These are phyloP conservation scores for Sminthurinus signatus DNA, from an alignment of 1,140 invertebrate genomes.

Conservation along the genomic window DNA sequence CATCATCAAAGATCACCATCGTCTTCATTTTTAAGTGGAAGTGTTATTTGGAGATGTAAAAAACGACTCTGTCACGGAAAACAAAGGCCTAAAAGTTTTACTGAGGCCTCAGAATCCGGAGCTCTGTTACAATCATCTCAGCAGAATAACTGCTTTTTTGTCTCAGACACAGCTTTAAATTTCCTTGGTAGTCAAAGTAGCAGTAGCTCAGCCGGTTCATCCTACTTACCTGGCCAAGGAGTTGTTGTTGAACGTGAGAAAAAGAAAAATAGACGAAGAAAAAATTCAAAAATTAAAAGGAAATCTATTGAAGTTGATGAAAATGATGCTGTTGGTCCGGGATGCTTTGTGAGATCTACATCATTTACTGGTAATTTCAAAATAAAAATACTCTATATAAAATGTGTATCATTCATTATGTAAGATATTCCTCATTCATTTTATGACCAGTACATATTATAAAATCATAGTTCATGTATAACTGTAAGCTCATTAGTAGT, in stretches of 20 bases:
- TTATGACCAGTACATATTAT: no score
- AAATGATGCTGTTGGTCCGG: slow-evolving; percentile 10
- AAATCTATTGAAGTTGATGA: slow-evolving; percentile 19
- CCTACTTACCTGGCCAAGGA: slow-evolving; percentile 10
- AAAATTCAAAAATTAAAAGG: slow-evolving; percentile 10
- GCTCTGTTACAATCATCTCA: neutral
- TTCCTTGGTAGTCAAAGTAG: slow-evolving; percentile 27
- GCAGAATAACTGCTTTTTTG: slow-evolving; percentile 23
- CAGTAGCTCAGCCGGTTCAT: slow-evolving; percentile 21
- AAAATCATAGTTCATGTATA: no score
- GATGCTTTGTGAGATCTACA: slow-evolving; percentile 20
- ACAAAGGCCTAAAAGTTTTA: slow-evolving; percentile 39
- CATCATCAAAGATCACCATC: slow-evolving; percentile 23
- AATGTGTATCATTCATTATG: no score
- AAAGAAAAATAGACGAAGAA: slow-evolving; percentile 15
- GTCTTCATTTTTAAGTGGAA: slow-evolving; percentile 9
- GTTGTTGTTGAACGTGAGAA: slow-evolving; percentile 14
- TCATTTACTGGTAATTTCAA: slow-evolving; percentile 29
- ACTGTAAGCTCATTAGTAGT: no score
- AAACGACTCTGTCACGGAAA: slow-evolving; percentile 31
- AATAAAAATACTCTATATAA: neutral
- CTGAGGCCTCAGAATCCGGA: slow-evolving; percentile 15
- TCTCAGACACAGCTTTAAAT: slow-evolving; percentile 38
- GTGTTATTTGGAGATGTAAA: slow-evolving; percentile 29
- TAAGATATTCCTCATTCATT: no score